Conservation (phyloP, 2,113 vertebrate species). For the Rynchops niger region DNA sequence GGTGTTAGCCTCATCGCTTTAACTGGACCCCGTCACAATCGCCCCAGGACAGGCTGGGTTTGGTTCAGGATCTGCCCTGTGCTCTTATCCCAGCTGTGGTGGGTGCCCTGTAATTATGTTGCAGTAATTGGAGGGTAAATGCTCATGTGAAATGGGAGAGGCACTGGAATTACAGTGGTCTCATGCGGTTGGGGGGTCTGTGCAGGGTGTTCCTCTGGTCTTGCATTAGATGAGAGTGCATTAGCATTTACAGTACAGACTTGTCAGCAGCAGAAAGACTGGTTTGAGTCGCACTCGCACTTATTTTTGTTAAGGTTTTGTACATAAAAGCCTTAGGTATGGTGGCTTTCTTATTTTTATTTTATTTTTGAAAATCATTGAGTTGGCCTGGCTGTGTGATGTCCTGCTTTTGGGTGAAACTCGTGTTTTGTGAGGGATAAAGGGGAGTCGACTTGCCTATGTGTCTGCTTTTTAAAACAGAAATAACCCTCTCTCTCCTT, state of each 20-base stretch:
- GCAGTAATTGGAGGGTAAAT: background rate
- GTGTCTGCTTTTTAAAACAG: conserved; percentile 25
- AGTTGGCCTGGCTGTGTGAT: background rate
- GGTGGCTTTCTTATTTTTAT: background rate
- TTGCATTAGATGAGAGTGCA: background rate
- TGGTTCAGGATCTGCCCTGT: background rate
- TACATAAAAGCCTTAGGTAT: background rate
- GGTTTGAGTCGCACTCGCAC: background rate
- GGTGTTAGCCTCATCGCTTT: accelerated
- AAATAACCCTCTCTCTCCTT: background rate
- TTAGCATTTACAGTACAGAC: background rate
- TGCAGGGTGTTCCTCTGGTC: background rate
- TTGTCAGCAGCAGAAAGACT: background rate
- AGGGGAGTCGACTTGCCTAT: background rate
- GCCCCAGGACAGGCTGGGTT: background rate
- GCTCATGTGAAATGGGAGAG: background rate
- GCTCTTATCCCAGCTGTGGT: background rate
- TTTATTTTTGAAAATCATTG: conserved; percentile 24
- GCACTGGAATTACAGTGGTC: background rate
- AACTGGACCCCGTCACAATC: background rate
- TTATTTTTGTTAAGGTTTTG: background rate
- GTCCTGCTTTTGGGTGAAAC: background rate
- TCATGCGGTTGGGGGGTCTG: background rate
- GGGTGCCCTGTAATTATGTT: background rate
- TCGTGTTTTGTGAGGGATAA: background rate